These are phyloP conservation scores for Plemyria rubiginata DNA, from an alignment of 2,888 invertebrate genomes.

Conservation along the genomic window DNA sequence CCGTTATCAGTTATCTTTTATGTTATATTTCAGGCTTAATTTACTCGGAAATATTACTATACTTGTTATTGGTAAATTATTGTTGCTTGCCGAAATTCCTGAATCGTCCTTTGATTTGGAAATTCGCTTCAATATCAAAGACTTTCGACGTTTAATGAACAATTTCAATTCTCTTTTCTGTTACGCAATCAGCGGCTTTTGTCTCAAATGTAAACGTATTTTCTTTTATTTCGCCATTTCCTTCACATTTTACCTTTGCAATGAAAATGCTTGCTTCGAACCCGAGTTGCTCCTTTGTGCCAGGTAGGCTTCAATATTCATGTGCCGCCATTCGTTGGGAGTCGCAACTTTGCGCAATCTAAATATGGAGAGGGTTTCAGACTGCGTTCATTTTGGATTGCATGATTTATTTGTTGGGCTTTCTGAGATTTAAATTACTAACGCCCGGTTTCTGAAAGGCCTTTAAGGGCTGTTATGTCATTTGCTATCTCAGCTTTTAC, in stretches of 20 bases:
- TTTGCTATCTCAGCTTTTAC: too few relatives aligned
- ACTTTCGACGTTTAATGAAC: background rate
- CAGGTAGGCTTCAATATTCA: slow-evolving; percentile 35
- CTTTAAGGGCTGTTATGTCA: too few relatives aligned
- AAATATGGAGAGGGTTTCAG: slow-evolving; percentile 29
- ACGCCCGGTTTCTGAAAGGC: too few relatives aligned
- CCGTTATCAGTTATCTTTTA: too few relatives aligned
- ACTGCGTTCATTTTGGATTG: slow-evolving; percentile 24
- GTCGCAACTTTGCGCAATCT: slow-evolving; percentile 30
- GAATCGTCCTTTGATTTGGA: slow-evolving; percentile 1
- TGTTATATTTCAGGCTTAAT: too few relatives aligned
- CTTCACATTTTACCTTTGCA: slow-evolving; percentile 12
- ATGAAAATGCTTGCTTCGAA: slow-evolving; percentile 22
- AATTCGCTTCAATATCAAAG: background rate
- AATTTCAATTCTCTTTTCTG: slow-evolving; percentile 4
- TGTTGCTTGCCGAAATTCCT: background rate
- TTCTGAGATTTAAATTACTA: background rate
- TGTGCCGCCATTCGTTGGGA: slow-evolving; percentile 26
- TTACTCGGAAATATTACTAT: too few relatives aligned
- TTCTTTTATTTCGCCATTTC: slow-evolving; percentile 6
- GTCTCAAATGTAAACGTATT: slow-evolving; percentile 15
- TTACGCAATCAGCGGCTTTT: slow-evolving; percentile 20
- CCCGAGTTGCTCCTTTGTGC: slow-evolving; percentile 29
- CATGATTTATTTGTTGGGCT: slow-evolving; percentile 21
- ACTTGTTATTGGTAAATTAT: background rate